Base-by-base conservation (phyloP, 2,113 vertebrate species). In the Balaenoptera acutorostrata region DNA sequence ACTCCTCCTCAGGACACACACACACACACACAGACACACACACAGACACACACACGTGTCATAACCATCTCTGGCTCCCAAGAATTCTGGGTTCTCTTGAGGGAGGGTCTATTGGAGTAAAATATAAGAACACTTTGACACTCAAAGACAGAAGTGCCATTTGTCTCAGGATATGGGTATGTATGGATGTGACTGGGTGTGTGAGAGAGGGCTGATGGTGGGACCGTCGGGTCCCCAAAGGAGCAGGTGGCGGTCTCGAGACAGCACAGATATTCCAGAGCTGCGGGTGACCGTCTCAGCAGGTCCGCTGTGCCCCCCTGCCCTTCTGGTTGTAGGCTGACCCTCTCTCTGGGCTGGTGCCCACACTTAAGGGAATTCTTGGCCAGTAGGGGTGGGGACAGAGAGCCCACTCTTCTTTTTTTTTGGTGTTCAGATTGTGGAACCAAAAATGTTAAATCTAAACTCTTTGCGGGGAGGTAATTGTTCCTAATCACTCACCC, bases 401-500 rank as follows among this genome's bases (percentile, higher is more conserved):
- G 75, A 66, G 14, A 82, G 46, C 31, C 14, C 21, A 36, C 2
- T 89, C 36, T 93, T 82, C 11, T 84, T 92, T 74, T 61, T 61
- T 61, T 44, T 69, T 88, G 63, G 46, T 71, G 90, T 93, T 96
- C 78, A 77, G 77, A 92, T 81, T 39, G 63, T 88, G 89, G 95
- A 93, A 95, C 91, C 66, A 77, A 98, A 81, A 71, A 63, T 97
- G 98, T 98, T 88, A 97, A 98, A 98, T 97, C 97, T 97, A 97
- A 98, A 96, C 55, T 97, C 95, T 97, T 98, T 64, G 89, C 14
- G 1, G 97, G 97, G 95, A 98, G 98, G 96, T 97, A 98, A 98
- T 98, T 98, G 98, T 98, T 98, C 96, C 97, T 98, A 97, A 98
- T 98, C 98, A 98, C 95, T 98, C 97, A 98, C 94, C 66, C 97